Base-by-base conservation (phyloP, 2,113 vertebrate species). In the Tragelaphus scriptus region DNA sequence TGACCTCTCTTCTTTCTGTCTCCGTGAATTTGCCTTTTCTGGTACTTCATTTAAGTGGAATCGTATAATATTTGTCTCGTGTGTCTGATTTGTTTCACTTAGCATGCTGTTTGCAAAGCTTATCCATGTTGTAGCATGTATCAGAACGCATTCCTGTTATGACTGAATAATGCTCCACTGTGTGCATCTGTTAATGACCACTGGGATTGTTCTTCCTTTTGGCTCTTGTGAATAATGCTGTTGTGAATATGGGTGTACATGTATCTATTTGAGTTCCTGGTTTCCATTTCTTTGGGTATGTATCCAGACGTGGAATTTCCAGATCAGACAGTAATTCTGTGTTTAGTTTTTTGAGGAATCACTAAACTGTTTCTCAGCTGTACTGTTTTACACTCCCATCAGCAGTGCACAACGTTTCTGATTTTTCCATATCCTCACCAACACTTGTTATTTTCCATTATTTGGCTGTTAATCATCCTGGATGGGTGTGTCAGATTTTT, bases 371-470 rank as follows among this genome's bases (percentile, higher is more conserved):
- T 53, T 93, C 71, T 56, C 28, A 75, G 81, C 56, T 88, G 19
- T 15, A 90, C 10, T 28, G 44, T 82, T 94, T 92, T 51, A 58
- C 26, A 63, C 93, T 80, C 36, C 58, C 40, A 58, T 58, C 14
- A 58, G 63, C 36, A 94, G 0, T 30, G 7, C 53, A 32, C 17
- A 21, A 30, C 16, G 36, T 17, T 68, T 96, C 63, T 21, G 25
- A 47, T 97, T 93, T 92, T 68, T 95, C 81, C 89, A 16, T 92
- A 53, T 94, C 28, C 56, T 95, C 6, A 8, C n/a, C 51, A 85
- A 80, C 36, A 90, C 59, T 97, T 92, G 75, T 92, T 95, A 81
- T 40, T 96, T 91, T 93, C 61, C 10, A 8, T 90, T 88, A 75
- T 97, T 92, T 58, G 56, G 14, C 71, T 92, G 88, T 81, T 91